A percentile compares a stretch with the other conserved stretches of the same genome.
Conservation (phyloP, 2,888 invertebrate genomes). For the Patella ulyssiponensis region DNA sequence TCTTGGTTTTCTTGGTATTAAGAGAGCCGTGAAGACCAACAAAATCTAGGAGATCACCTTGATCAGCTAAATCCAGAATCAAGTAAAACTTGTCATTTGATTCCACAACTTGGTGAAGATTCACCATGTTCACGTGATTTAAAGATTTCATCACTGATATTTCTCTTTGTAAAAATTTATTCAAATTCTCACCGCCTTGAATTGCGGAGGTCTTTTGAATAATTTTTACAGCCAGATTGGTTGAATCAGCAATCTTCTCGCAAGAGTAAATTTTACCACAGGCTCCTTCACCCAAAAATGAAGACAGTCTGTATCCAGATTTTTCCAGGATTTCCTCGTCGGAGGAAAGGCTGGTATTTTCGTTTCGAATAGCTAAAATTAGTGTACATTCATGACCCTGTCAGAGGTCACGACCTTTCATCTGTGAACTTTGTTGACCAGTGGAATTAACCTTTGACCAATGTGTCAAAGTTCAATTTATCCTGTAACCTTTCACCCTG, state of each 20-base stretch:
- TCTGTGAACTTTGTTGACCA: neutral
- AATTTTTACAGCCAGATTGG: neutral
- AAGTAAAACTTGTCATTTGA: neutral
- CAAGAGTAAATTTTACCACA: conserved; percentile 7
- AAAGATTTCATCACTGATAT: neutral
- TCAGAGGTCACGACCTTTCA: neutral
- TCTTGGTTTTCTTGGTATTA: conserved; percentile 8
- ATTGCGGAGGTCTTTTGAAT: neutral
- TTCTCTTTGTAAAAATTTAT: neutral
- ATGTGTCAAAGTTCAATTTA: neutral
- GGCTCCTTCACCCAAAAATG: neutral
- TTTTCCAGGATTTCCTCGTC: neutral
- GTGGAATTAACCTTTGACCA: neutral
- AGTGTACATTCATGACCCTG: too few relatives aligned
- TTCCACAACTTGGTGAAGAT: neutral
- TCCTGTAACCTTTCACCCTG: neutral
- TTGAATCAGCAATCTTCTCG: neutral
- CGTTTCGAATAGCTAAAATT: too few relatives aligned
- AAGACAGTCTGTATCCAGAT: neutral
- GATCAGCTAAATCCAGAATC: neutral
- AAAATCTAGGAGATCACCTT: conserved; percentile 5
- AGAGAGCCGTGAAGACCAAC: conserved; percentile 7
- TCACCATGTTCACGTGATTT: neutral
- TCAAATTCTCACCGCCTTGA: neutral
- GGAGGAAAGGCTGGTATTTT: too few relatives aligned